Base-by-base conservation (phyloP, 2,113 vertebrate species). In the Hippocampus abdominalis region DNA sequence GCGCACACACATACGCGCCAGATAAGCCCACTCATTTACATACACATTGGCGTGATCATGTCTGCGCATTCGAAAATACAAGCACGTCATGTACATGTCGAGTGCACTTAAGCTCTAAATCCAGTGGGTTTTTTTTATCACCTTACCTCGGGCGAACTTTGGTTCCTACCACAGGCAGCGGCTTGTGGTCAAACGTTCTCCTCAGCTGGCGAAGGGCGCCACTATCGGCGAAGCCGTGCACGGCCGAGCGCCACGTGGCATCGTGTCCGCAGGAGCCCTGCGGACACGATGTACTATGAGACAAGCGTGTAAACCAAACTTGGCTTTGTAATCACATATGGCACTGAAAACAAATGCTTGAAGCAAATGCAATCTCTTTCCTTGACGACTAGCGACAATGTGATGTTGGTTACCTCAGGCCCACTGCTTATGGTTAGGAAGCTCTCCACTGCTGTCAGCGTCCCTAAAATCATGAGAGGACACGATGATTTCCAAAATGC, bases 361-460 rank as follows among this genome's bases (percentile, higher is more conserved):
- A 57, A 57, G 10, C 23, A 61, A 61, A 61, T 18, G 1, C 29
- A 39, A 36, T 27, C n/a, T 27, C 1, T 64, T 44, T 44, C 2
- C 13, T 64, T 64, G n/a, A 44, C 15, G 27, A 44, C 8, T 49
- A 20, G 20, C 12, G 23, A 46, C 10, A 13, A 16, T 21, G 61
- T 61, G 16, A 56, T 23, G 46, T 11, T 3, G 89, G 90, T 69
- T 90, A 96, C 95, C 94, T 94, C 87, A 67, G 94, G 88, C 71
- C 94, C 94, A 23, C 79, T 86, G 63, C 86, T 88, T 42, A 95
- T 4, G 0, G 81, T 85, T 84, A 94, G 75, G 86, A 95, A 96
- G 87, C 95, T 95, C 90, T 96, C 94, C 13, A 94, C 91, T 73
- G 93, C 87, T 68, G 94, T 95, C 87, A 95, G 82, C 36, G 90